These are phyloP conservation scores for Ashinkailepas kermadecensis DNA, from an alignment of 2,888 invertebrate species.

Conservation along the genomic window DNA sequence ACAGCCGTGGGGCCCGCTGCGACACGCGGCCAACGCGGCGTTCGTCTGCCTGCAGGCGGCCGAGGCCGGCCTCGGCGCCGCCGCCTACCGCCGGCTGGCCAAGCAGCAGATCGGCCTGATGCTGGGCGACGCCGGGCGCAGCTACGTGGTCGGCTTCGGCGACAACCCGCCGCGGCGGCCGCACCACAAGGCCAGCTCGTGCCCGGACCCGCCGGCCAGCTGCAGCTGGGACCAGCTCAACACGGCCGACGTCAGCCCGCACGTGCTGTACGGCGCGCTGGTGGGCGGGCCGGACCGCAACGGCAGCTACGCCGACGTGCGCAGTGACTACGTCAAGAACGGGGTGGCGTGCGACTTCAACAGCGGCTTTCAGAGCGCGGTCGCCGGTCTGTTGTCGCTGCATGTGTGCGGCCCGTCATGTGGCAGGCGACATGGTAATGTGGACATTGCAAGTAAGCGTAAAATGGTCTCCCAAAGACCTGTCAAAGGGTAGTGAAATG, in stretches of 20 bases:
- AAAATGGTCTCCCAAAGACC: too few relatives aligned
- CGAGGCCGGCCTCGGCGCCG: neutral
- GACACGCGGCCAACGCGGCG: conserved; percentile 51
- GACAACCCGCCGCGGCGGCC: conserved; percentile 49
- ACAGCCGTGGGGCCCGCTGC: conserved; percentile 49
- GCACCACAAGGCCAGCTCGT: conserved; percentile 52
- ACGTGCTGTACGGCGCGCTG: conserved; percentile 50
- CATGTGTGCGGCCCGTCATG: neutral
- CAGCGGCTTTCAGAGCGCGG: conserved; percentile 31
- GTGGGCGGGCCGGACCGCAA: conserved; percentile 52
- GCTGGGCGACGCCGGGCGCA: conserved; percentile 49
- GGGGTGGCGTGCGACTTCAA: conserved; percentile 39
- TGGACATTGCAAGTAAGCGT: too few relatives aligned
- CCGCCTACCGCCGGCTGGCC: conserved; percentile 46
- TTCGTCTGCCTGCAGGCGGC: conserved; percentile 49
- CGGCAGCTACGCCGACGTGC: conserved; percentile 48
- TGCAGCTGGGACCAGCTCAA: conserved; percentile 48
- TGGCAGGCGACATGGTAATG: too few relatives aligned
- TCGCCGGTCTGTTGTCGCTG: conserved; percentile 28
- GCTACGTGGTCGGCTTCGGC: conserved; percentile 52
- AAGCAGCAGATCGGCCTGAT: conserved; percentile 51
- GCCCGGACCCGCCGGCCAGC: conserved; percentile 45
- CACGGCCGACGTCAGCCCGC: conserved; percentile 47
- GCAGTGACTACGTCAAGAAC: conserved; percentile 50
- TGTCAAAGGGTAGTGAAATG: too few relatives aligned